Evolutionary conservation across 2,888 invertebrate species (phyloP), one percentile per base, ranked within the genome.

Genomic region (Sinhomidia bicolor): DNA sequence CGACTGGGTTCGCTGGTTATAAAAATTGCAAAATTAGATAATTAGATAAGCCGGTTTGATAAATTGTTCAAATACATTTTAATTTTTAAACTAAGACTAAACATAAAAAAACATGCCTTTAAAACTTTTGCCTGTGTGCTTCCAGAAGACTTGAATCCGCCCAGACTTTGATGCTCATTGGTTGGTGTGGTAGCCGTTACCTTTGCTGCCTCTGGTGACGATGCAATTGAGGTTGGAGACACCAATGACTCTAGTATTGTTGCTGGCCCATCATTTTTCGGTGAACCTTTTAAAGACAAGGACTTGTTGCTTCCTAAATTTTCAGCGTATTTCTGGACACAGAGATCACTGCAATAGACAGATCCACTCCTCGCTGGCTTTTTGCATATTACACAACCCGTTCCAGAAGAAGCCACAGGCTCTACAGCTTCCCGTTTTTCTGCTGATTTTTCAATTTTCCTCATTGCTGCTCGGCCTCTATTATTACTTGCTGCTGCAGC

Each of bases 261-360:
- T 68, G 76, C 14, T 20, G 90, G 88, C 93, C 93, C 85, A 91
- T 92, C 82, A 94, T 94, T 90, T 94, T 94, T 79, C 89, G 89
- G 44, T 89, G 90, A 47, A 78, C 91, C 54, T 92, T 93, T 93
- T 41, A 65, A 14, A 20, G 76, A n/a, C 26, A 62, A 36, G 0
- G 80, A n/a, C n/a, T 71, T 54, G 91, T 90, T 76, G 92, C 92
- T 76, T 92, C 92, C 81, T 86, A 91, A 36, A 90, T 84, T 60
- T 93, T 89, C 47, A 92, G 97, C 97, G 94, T 98, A 97, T 92
- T 96, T 96, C 88, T 96, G 94, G 92, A 98, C 97, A 93, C 98
- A 99, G 44, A 95, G 95, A 93, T 98, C 97, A 92, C 97, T 97
- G 93, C 98, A 99, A 93, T 97, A 98, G 92, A 98, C 96, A 82